Evolutionary conservation across 2,888 invertebrate species (phyloP).

Genomic region (Philaethria dido): DNA sequence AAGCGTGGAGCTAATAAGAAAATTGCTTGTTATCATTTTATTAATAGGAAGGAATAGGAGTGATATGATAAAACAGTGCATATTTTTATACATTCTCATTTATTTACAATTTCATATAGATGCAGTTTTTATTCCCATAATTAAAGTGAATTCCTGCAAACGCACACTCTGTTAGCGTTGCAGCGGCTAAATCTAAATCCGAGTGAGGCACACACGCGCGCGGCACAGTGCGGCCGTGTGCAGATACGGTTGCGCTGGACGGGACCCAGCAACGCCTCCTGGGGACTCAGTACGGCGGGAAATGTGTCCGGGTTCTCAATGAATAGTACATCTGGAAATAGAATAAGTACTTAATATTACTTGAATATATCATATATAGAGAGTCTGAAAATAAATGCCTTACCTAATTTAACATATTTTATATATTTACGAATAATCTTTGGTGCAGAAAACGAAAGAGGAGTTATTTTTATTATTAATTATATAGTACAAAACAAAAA

Average conservation of each 20-base stretch:
- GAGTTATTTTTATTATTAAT: no score
- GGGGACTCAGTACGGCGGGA: not conserved
- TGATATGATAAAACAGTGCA: no score
- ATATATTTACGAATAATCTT: no score
- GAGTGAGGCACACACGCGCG: not conserved
- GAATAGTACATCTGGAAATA: conserved; percentile 1
- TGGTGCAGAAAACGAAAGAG: no score
- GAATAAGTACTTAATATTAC: not conserved
- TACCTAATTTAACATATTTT: no score
- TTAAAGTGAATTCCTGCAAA: conserved; percentile 9
- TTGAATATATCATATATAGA: not conserved
- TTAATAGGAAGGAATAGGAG: no score
- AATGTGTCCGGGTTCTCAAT: conserved; percentile 11
- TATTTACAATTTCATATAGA: no score
- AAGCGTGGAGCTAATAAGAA: no score
- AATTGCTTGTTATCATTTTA: no score
- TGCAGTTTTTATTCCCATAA: no score
- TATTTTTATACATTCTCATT: no score
- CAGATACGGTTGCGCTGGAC: conserved; percentile 2
- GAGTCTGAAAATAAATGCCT: not conserved
- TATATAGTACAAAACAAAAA: no score
- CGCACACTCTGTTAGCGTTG: conserved; percentile 9
- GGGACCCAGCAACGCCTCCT: not conserved
- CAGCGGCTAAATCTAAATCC: conserved; percentile 2
- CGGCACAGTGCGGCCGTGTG: not conserved